phyloP scores from a whole-genome alignment of 2,113 vertebrate genomes.

The Xenopus borealis region DNA sequence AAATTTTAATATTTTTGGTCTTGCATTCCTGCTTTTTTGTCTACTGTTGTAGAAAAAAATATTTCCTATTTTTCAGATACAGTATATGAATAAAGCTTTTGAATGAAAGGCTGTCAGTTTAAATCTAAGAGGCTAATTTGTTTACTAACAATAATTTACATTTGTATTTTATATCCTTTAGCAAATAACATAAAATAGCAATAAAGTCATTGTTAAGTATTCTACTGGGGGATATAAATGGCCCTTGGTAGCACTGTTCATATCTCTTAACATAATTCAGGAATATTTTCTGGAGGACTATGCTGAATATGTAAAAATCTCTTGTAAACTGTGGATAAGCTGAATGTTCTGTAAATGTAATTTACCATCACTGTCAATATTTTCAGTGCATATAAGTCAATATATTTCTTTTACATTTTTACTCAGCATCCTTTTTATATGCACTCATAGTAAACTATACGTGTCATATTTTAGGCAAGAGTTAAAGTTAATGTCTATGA shows the following conservation, averaged over 20 bases:
- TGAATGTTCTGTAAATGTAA: slow-evolving; percentile 70
- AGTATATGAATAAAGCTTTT: slow-evolving; percentile 74
- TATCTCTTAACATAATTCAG: slow-evolving; percentile 82
- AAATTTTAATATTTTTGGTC: no score
- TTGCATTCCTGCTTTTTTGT: no score
- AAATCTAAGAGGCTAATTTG: slow-evolving; percentile 80
- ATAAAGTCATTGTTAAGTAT: slow-evolving; percentile 86
- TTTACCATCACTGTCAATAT: slow-evolving; percentile 72
- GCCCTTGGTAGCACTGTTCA: slow-evolving; percentile 80
- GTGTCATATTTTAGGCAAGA: no score
- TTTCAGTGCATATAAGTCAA: slow-evolving; percentile 66
- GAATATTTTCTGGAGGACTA: slow-evolving; percentile 81
- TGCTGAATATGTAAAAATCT: slow-evolving; percentile 89
- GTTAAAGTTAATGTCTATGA: no score
- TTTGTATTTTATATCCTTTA: slow-evolving; percentile 67
- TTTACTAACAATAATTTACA: slow-evolving; percentile 67
- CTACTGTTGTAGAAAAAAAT: slow-evolving; percentile 24
- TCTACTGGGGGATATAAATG: slow-evolving; percentile 79
- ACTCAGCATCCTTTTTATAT: slow-evolving; percentile 27
- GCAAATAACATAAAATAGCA: slow-evolving; percentile 85
- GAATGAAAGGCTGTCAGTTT: slow-evolving; percentile 79
- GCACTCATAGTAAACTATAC: no score
- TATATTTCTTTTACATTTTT: slow-evolving; percentile 68
- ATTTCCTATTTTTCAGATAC: slow-evolving; percentile 66
- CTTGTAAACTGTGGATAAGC: slow-evolving; percentile 68